These are phyloP conservation scores for Diachasma alloeum DNA, from an alignment of 1,140 invertebrate species.

Conservation along the genomic window DNA sequence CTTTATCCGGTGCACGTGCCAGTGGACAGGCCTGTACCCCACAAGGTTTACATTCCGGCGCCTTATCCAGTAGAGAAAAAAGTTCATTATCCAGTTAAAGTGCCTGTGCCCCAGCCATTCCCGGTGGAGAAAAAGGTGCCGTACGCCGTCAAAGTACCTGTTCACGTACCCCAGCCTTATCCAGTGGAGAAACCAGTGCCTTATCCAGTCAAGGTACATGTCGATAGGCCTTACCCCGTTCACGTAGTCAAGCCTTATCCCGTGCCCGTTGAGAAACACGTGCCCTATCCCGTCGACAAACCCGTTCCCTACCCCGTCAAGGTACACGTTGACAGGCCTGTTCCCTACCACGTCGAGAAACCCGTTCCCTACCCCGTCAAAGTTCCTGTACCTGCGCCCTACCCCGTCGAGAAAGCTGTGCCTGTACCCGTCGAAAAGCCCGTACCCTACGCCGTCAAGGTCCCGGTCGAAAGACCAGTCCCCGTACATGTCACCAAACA, in stretches of 20 bases:
- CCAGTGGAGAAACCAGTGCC: slow-evolving; percentile 64
- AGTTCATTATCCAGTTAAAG: slow-evolving; percentile 70
- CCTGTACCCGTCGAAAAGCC: slow-evolving; percentile 41
- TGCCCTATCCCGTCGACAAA: slow-evolving; percentile 64
- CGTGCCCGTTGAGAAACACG: slow-evolving; percentile 44
- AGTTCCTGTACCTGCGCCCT: slow-evolving; percentile 46
- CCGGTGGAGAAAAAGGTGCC: slow-evolving; percentile 68
- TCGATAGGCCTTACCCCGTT: slow-evolving; percentile 58
- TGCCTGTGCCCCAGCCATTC: slow-evolving; percentile 64
- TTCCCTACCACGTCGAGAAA: slow-evolving; percentile 65
- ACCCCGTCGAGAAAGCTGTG: slow-evolving; percentile 48
- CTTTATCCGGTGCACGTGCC: slow-evolving; percentile 76
- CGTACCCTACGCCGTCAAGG: slow-evolving; percentile 44
- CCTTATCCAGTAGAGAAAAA: slow-evolving; percentile 73
- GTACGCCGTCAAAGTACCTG: slow-evolving; percentile 69
- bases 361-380: slow-evolving; percentile 64
- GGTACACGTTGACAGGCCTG: slow-evolving; percentile 60
- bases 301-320: slow-evolving; percentile 63
- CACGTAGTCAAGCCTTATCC: slow-evolving; percentile 44
- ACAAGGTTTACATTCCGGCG: slow-evolving; percentile 71
- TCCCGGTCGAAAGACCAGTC: slow-evolving; percentile 41
- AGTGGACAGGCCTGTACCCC: slow-evolving; percentile 72
- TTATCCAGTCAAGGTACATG: slow-evolving; percentile 59
- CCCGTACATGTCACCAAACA: slow-evolving; percentile 44
- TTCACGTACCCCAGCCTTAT: slow-evolving; percentile 65